Evolutionary conservation across 2,888 invertebrate species (phyloP), one percentile per base, ranked within the genome.

Genomic region (Phytoseiulus persimilis): DNA sequence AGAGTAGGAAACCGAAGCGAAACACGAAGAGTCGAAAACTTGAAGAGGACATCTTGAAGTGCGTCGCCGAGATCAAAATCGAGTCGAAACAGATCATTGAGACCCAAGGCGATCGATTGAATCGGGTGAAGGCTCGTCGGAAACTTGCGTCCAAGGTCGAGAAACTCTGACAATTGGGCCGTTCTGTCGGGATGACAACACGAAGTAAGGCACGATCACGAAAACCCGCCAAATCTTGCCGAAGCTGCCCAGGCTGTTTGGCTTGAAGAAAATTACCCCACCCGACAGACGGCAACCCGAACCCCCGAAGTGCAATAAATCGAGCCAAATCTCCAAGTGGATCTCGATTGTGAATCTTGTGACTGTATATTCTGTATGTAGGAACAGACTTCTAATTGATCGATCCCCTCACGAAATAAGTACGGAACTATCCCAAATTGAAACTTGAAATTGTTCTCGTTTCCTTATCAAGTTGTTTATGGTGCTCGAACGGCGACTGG

Each of bases 91-190:
- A 90, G 89, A 90, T 90, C 32, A 18, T 6, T n/a, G 91, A 91
- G 46, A 91, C 91, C 32, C 91, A 91, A 90, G 91, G 91, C 14
- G 91, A 91, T 89, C 90, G 90, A 83, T 89, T 91, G 83, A 91
- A 91, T 83, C 89, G 90, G 65, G 91, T 91, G n/a, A 91, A 91
- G 90, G 91, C 91, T 18, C 89, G 90, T 89, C 90, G 91, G 18
- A 89, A 89, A 83, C 46, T 84, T 3, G 90, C 14, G 0, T 32
- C 39, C 18, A 32, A 33, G 28, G 89, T 87, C n/a, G 87, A 87
- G 14, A 87, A 87, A 32, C 32, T 87, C 18, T 87, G 87, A 87
- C 87, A 33, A 87, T 87, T 87, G 33, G 5, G 32, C 87, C 87
- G 87, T 33, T 31, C 87, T 33, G 87, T 87, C 32, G 87, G 87